These are phyloP conservation scores for Chrysolophus pictus DNA, from an alignment of 2,797 vertebrate genomes.

Conservation along the genomic window DNA sequence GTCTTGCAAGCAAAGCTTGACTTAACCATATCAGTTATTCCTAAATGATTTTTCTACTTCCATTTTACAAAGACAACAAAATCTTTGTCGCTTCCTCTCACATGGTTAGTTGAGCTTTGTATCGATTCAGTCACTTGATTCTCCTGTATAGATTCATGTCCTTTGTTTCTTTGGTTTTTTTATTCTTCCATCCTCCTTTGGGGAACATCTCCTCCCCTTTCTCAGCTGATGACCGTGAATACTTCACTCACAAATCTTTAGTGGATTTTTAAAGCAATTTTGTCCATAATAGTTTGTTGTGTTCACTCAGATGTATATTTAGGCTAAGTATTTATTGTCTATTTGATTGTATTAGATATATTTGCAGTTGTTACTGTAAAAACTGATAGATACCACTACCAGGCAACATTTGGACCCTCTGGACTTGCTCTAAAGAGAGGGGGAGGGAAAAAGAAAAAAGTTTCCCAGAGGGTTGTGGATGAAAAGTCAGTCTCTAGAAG, in stretches of 20 bases:
- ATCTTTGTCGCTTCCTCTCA: background rate
- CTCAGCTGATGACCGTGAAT: background rate
- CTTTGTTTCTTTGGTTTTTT: too few relatives aligned
- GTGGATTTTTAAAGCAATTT: background rate
- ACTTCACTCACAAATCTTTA: background rate
- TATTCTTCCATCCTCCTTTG: background rate
- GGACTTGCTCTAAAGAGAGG: background rate
- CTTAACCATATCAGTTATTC: background rate
- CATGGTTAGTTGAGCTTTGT: background rate
- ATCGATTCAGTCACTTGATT: background rate
- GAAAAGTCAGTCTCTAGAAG: background rate
- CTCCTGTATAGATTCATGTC: background rate
- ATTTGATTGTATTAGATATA: too few relatives aligned
- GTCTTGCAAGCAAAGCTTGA: background rate
- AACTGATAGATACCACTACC: too few relatives aligned
- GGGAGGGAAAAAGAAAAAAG: background rate
- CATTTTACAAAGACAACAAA: background rate
- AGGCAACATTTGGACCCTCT: background rate
- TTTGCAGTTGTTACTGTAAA: too few relatives aligned
- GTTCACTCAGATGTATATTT: background rate
- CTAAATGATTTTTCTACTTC: background rate
- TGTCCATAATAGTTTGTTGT: background rate
- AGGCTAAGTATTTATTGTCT: background rate
- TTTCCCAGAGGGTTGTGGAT: background rate
- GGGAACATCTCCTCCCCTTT: background rate